Percentiles rank a stretch among this genome's conserved stretches.
Conservation (phyloP, 2,888 invertebrate genomes). For the Andrena minutula region DNA sequence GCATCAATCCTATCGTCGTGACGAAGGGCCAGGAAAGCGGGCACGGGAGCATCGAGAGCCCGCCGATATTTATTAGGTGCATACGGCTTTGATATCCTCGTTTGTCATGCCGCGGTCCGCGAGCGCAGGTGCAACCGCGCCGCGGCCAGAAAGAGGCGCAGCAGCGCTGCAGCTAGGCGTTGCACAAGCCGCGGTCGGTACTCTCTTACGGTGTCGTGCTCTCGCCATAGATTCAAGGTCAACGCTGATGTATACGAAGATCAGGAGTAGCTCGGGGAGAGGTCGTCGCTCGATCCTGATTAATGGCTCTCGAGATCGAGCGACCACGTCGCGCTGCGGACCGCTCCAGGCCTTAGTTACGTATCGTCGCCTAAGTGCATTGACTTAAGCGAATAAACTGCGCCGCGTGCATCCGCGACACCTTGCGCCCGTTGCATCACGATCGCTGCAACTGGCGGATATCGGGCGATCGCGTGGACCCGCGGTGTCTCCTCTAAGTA, state of each 20-base stretch:
- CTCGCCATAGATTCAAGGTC: slow-evolving; percentile 71
- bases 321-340: slow-evolving; percentile 36
- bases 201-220: slow-evolving; percentile 62
- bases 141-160: slow-evolving; percentile 19
- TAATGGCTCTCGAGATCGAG: slow-evolving; percentile 69
- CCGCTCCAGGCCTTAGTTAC: slow-evolving; percentile 43
- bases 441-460: slow-evolving; percentile 11
- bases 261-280: slow-evolving; percentile 61
- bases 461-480: slow-evolving; percentile 9
- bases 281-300: slow-evolving; percentile 72
- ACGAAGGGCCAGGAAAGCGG: background rate
- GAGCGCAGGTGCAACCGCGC: slow-evolving; percentile 47
- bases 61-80: slow-evolving; percentile 53
- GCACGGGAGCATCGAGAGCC: background rate
- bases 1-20: too few species aligned
- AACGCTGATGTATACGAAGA: slow-evolving; percentile 56
- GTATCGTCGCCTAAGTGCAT: slow-evolving; percentile 55
- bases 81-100: slow-evolving; percentile 55
- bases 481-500: background rate
- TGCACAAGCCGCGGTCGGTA: slow-evolving; percentile 34
- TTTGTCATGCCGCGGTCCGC: slow-evolving; percentile 45
- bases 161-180: slow-evolving; percentile 34
- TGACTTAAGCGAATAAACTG: slow-evolving; percentile 51
- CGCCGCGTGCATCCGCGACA: slow-evolving; percentile 44
- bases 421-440: slow-evolving; percentile 16